A percentile compares a stretch with the other conserved stretches of the same genome.
phyloP scores from a whole-genome alignment of 2,888 invertebrate species.

The Meteorus cinctellus region DNA sequence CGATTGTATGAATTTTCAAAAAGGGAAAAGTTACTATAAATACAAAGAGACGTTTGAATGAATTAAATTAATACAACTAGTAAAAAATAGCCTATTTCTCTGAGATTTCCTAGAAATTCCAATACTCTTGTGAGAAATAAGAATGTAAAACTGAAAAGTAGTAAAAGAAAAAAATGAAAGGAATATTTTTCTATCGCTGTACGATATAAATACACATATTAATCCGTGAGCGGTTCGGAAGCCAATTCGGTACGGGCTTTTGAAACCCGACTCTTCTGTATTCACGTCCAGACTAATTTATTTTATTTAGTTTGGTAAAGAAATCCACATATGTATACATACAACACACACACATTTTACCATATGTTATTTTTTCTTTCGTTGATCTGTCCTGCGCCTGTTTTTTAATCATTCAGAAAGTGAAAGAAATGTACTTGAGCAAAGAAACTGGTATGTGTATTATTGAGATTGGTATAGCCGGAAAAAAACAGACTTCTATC shows the following conservation, averaged over 20 bases:
- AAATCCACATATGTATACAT: neutral
- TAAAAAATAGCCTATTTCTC: too few relatives aligned
- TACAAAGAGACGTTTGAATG: too few relatives aligned
- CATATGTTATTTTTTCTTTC: conserved; percentile 43
- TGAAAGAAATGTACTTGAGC: neutral
- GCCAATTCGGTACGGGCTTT: conserved; percentile 34
- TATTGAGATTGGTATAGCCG: neutral
- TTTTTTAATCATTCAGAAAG: neutral
- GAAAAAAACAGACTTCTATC: neutral
- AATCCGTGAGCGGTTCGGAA: conserved; percentile 27
- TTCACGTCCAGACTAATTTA: conserved; percentile 11
- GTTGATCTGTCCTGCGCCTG: conserved; percentile 21
- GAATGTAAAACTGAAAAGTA: neutral
- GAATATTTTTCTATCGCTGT: too few relatives aligned
- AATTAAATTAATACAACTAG: too few relatives aligned
- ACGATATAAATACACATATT: neutral
- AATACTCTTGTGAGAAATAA: too few relatives aligned
- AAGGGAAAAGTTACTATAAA: too few relatives aligned
- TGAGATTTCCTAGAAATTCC: too few relatives aligned
- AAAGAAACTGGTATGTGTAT: neutral
- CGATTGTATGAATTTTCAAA: too few relatives aligned
- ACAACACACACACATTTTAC: conserved; percentile 37
- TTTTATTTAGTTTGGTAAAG: conserved; percentile 18
- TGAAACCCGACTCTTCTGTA: conserved; percentile 20
- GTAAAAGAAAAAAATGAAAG: conserved; percentile 13